Evolutionary conservation across 2,113 vertebrate genomes (phyloP), one percentile per base, ranked within the genome.

Genomic region (Vulpes lagopus): DNA sequence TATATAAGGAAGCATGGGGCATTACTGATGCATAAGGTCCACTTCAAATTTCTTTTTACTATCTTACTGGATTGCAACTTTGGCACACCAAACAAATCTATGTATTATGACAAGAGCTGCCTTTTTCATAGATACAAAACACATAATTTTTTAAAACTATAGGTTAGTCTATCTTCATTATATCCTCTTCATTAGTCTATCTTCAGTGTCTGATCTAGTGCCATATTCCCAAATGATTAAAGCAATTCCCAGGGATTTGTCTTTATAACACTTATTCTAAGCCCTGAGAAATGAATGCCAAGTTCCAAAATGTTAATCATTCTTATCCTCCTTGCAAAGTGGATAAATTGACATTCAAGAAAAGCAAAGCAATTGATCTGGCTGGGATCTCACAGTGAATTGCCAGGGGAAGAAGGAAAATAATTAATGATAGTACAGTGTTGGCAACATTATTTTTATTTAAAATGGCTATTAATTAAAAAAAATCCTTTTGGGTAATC

Each of bases 401-500:
- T 96, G 59, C 62, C 73, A 95, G 15, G 62, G 67, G 60, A 97
- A 90, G 57, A 87, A 91, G 82, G 35, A 89, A 27, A 27, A 16
- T 49, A 87, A 80, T 8, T 80, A 92, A 91, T 89, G 86, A 91
- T 89, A 95, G 38, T 86, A 87, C 27, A 97, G 65, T 79, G 20
- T 12, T 89, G 60, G 12, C 35, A 94, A 87, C 4, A 94, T 89
- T 89, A 89, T 89, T 83, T 96, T 94, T 82, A 65, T 93, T 80
- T 83, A 55, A 83, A 94, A 82, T 97, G 8, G 1, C 32, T 84
- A 80, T 20, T 91, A 12, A 87, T 91, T 55, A 23, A 89, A 91
- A 80, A n/a, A 60, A 83, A 69, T 1, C 11, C 0, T 94, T 91
- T 91, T 95, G 64, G 60, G 38, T 57, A 91, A 95, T 78, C 55